Evolutionary conservation across 2,888 invertebrate genomes (phyloP).

Genomic region (Drosophila fulvimacula): DNA sequence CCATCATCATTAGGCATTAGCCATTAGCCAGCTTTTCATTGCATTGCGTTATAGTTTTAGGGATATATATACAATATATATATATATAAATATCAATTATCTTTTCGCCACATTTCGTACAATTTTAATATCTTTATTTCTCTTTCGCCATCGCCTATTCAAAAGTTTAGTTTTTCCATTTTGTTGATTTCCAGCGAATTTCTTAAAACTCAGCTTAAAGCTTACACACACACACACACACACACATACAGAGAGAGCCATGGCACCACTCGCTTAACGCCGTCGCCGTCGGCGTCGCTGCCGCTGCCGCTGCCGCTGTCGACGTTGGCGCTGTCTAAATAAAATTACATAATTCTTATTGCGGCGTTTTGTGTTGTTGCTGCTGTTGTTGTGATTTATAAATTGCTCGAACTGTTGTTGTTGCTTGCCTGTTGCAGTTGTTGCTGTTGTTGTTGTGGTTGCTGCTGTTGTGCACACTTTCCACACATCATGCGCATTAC

Average conservation of each 20-base stretch:
- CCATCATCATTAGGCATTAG: slow-evolving; percentile 10
- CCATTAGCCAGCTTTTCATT: too few species aligned
- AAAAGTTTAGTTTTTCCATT: slow-evolving; percentile 34
- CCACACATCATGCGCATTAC: slow-evolving; percentile 48
- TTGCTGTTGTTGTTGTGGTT: slow-evolving; percentile 14
- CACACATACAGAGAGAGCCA: slow-evolving; percentile 1
- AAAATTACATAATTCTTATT: slow-evolving; percentile 67
- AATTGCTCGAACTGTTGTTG: slow-evolving; percentile 39
- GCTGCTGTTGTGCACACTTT: slow-evolving; percentile 29
- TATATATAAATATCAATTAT: background rate
- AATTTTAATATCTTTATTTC: slow-evolving; percentile 10
- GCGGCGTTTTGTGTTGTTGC: slow-evolving; percentile 38
- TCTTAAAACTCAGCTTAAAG: slow-evolving; percentile 51
- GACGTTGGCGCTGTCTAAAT: slow-evolving; percentile 49
- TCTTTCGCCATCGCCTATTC: slow-evolving; percentile 32
- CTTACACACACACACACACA: slow-evolving; percentile 14
- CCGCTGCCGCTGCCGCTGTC: slow-evolving; percentile 22
- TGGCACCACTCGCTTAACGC: slow-evolving; percentile 19
- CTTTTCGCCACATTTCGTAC: slow-evolving; percentile 22
- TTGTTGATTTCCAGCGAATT: slow-evolving; percentile 38
- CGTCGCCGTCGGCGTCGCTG: slow-evolving; percentile 10
- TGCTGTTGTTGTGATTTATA: slow-evolving; percentile 45
- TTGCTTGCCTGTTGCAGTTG: slow-evolving; percentile 11
- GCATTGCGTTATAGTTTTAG: background rate
- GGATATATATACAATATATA: background rate